Percentiles rank a stretch among this genome's conserved stretches.
Conservation (phyloP, 1,140 invertebrate species). For the Anastrepha obliqua region DNA sequence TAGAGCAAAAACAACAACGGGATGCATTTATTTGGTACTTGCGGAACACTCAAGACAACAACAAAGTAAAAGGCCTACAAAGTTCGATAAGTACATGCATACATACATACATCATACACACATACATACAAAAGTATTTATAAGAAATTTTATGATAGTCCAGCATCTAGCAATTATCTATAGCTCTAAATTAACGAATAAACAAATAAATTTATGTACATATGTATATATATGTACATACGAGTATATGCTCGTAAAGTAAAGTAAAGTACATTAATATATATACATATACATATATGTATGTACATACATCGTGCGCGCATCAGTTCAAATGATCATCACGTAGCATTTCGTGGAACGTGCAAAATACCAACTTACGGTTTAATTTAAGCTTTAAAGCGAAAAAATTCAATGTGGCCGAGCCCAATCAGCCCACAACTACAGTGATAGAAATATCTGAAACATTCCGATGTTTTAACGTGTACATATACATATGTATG, state of each 20-base stretch:
- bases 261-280: background rate
- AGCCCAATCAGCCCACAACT: slow-evolving; percentile 1
- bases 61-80: too few species aligned
- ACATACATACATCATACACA: too few species aligned
- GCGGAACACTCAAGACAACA: too few species aligned
- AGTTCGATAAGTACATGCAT: too few species aligned
- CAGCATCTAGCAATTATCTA: too few species aligned
- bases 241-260: background rate
- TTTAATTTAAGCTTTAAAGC: slow-evolving; percentile 38
- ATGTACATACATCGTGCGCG: background rate
- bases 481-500: slow-evolving; percentile 46
- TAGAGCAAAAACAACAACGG: too few species aligned
- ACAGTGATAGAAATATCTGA: background rate
- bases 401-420: background rate
- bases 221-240: slow-evolving; percentile 41
- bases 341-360: slow-evolving; percentile 32
- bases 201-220: background rate
- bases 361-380: slow-evolving; percentile 28
- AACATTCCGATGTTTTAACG: background rate
- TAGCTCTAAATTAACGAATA: too few species aligned
- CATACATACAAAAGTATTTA: too few species aligned
- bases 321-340: slow-evolving; percentile 17
- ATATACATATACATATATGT: background rate
- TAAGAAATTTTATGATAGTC: too few species aligned
- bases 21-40: too few species aligned